Evolutionary conservation across 2,113 vertebrate species (phyloP), one percentile per base, ranked within the genome.

Genomic region (Damaliscus lunatus): DNA sequence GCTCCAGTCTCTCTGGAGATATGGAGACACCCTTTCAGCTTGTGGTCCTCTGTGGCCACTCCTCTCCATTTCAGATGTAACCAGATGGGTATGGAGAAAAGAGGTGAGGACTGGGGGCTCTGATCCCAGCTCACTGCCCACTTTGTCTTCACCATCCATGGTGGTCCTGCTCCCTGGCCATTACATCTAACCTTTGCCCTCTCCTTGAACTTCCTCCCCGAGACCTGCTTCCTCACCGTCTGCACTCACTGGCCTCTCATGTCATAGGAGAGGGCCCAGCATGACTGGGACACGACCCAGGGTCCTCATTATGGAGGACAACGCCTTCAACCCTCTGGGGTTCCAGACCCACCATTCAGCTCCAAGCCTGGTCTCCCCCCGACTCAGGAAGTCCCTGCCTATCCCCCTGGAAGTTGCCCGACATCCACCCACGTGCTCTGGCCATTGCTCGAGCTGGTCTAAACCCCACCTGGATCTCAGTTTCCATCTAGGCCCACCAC

Each of bases 391-490:
- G 25, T 25, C 43, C 43, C 43, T 78, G 43, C 25, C 71, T 43
- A 27, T 27, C 71, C 43, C 74, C 25, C 25, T 78, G 40, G 43
- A 78, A 46, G 43, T 43, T 48, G 23, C 3, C 6, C 25, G 48
- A 8, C 0, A 2, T 9, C 23, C 25, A 78, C 74, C 74, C 23
- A 78, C 2, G 0, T 78, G 74, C 43, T 16, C 74, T 0, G 6
- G 25, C 14, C 7, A 0, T 46, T 29, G 43, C 74, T 78, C 1
- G 11, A 16, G 43, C 25, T 78, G 43, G 43, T 78, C 74, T 46
- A 78, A 78, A 46, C 25, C 6, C 25, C 25, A 77, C 74, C 14
- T 27, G 25, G 0, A 29, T 43, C 25, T 78, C 74, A 16, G 74
- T 8, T 8, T 46, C 74, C 25, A 27, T 78, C 40, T 29, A 78